Base-by-base conservation (phyloP, 2,888 invertebrate species). In the Synanthedon tipuliformis region DNA sequence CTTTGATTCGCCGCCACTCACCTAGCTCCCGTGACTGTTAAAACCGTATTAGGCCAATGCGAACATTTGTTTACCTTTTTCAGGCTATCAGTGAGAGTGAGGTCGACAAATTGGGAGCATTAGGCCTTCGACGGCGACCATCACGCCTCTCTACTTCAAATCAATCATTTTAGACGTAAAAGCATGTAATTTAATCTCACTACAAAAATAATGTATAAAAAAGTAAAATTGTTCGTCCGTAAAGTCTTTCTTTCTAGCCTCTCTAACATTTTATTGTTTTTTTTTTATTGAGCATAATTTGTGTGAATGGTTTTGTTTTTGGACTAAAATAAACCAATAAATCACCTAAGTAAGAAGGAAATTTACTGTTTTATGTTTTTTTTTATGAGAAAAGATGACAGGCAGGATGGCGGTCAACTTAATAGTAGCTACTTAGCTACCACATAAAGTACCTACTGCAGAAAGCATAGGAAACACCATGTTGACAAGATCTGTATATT, bases 71-170 rank as follows among this genome's bases (percentile, higher is more conserved):
- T 49, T 49, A 56, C 50, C 56, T 57, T 54, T 55, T 59, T 55
- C 34, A 49, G 55, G 57, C 55, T 53, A 54, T 59, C 61, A 66
- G 65, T 63, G 63, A 69, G 64, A 69, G 66, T 62, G 56, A 59
- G 54, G 54, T 58, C 59, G 54, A 50, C 51, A 53, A n/a, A 18
- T 52, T 54, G 52, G 40, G 54, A 40, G 41, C 48, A 55, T 49
- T 54, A 48, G 52, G 41, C 16, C 16, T 51, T 16, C 49, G 2
- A 10, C 7, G 34, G 10, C 50, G 16, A 5, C 16, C 34, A 23
- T 50, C n/a, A 51, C 40, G 18, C 48, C 18, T 48, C 40, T 15
- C 41, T 41, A 52, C 50, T 52, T 15, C 52, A 51, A 56, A 54
- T 13, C 23, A 12, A 45, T 41, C 50, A 16, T 3, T 54, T 15